Evolutionary conservation across 2,113 vertebrate species (phyloP), one percentile per base, ranked within the genome.

Genomic region (Pogonocichla stellata): DNA sequence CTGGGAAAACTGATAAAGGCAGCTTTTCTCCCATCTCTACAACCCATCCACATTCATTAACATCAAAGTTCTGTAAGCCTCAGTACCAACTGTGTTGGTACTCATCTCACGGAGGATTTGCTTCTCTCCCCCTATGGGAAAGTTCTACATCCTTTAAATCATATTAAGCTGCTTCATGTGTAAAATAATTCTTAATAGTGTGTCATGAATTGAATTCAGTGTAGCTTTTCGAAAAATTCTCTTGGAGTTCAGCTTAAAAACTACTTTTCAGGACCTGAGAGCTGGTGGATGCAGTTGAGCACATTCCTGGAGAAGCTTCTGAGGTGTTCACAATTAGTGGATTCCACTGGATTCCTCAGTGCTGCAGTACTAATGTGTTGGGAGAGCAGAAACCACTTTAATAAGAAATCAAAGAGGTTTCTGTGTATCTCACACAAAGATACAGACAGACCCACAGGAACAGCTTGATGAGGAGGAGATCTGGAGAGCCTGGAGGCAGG

Each of bases 101-200:
- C 96, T 97, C 95, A 95, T 97, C 97, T 97, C 93, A 96, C 81
- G 40, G 92, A 96, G 95, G 96, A 97, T 97, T 98, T 98, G 93
- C 92, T 95, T 88, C 94, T 96, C 96, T 96, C 72, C 81, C 94
- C 85, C 88, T 95, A 93, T 97, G 96, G 95, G 96, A 98, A 97
- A 96, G 92, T 97, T 96, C 92, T 95, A 69, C 93, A 69, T 96
- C 96, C 95, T 96, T 97, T 97, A 97, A 97, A 96, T 98, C 96
- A 97, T 97, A 96, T 97, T 97, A 97, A 97, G 95, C 93, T 96
- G 93, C 92, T 97, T 96, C 95, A 93, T 97, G 96, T 96, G 95
- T 90, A 95, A 97, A 97, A 93, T 96, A 96, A 96, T 96, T 97
- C 97, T 94, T 96, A 92, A 86, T 97, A 82, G 95, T 94, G 78